Evolutionary conservation across 2,888 invertebrate genomes (phyloP), one percentile per base, ranked within the genome.

Genomic region (Cheilosia urbana): DNA sequence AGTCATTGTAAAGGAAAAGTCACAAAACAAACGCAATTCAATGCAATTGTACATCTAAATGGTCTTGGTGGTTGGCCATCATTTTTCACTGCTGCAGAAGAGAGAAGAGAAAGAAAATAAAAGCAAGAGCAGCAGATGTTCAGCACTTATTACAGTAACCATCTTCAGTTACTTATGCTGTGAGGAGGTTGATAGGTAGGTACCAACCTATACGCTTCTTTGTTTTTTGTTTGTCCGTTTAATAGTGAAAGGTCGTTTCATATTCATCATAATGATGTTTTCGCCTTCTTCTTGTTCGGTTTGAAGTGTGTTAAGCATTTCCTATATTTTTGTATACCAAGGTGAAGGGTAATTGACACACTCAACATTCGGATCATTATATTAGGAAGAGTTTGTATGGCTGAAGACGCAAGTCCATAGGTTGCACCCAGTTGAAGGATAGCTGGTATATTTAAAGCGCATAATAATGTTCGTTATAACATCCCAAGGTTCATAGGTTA

Each of bases 61-160:
- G 72, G 78, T 73, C 83, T 83, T 83, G 72, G 72, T 78, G 42
- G 71, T 40, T 72, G 77, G 65, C 65, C 78, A 83, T 83, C 62
- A 72, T 66, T 72, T 72, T 77, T 66, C 71, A 57, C 53, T 40
- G 45, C 30, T 58, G 53, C 71, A 53, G 34, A 30, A 11, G 37
- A 17, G 11, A 21, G 37, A n/a, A 30, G 24, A 40, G 40, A 19
- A 19, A 47, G 51, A 45, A 13, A 21, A 13, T 9, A 21, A 21
- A 19, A 51, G 65, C 9, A 21, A 21, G 19, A 51, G n/a, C 27
- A 19, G 27, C 47, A 40, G 71, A 30, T 51, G 47, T 42, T 62
- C 51, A 66, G 24, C 60, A 58, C 58, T 27, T 30, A 40, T 27
- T 30, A 40, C 42, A 69, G 34, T 63, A 49, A 63, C 75, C 68